Conservation (phyloP, 2,888 invertebrate species). For the Drosophila parthenogenetica region DNA sequence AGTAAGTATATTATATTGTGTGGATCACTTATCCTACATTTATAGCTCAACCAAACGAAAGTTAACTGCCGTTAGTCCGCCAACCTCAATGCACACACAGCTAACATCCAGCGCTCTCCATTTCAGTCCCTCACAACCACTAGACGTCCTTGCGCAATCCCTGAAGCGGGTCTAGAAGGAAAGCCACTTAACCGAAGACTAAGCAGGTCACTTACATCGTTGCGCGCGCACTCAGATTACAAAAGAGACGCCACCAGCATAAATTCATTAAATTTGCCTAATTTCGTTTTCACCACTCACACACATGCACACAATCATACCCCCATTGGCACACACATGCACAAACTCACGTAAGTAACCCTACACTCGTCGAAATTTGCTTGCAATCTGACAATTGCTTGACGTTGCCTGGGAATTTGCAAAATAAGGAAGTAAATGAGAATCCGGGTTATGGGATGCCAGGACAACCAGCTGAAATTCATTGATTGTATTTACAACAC, state of each 20-base stretch:
- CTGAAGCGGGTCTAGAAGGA: constrained; percentile 13
- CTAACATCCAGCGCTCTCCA: neutral
- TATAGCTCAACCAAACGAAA: constrained; percentile 33
- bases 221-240: constrained; percentile 78
- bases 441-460: constrained; percentile 38
- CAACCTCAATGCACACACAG: constrained; percentile 57
- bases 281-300: constrained; percentile 67
- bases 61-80: constrained; percentile 55
- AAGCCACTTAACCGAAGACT: constrained; percentile 69
- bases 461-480: constrained; percentile 81
- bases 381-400: constrained; percentile 51
- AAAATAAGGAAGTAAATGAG: constrained; percentile 40
- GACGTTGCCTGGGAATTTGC: constrained; percentile 29
- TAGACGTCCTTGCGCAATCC: neutral
- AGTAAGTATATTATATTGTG: constrained; percentile 21
- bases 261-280: constrained; percentile 82
- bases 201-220: constrained; percentile 76
- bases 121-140: neutral
- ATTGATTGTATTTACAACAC: constrained; percentile 81
- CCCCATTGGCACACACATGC: constrained; percentile 5
- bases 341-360: constrained; percentile 11
- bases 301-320: constrained; percentile 10
- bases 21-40: constrained; percentile 23
- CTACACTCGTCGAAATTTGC: constrained; percentile 5
- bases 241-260: constrained; percentile 80